A percentile compares a stretch with the other conserved stretches of the same genome.
Evolutionary conservation across 2,888 invertebrate genomes (phyloP).

Genomic region (Lasioglossum pauxillum): DNA sequence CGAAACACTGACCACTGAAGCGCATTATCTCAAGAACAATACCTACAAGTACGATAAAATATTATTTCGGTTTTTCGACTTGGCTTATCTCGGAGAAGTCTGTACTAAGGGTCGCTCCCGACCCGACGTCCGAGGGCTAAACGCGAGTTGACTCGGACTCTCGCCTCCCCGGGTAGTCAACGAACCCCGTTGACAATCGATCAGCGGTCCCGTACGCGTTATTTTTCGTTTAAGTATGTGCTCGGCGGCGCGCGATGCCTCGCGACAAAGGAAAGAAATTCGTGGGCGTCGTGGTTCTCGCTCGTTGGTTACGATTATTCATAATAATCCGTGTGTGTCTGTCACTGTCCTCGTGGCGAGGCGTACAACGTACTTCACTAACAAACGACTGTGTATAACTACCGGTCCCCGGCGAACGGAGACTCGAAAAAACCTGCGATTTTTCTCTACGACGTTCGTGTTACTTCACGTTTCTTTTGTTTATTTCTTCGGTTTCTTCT

Average conservation of each 20-base stretch:
- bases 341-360: background rate
- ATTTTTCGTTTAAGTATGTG: constrained; percentile 51
- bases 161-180: background rate
- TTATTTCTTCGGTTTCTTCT: background rate
- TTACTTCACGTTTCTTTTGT: constrained; percentile 6
- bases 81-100: background rate
- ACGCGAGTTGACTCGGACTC: constrained; percentile 4
- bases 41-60: background rate
- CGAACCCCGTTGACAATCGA: background rate
- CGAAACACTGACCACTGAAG: background rate
- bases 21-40: background rate
- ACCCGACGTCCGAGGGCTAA: background rate
- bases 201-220: constrained; percentile 5
- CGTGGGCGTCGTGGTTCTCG: constrained; percentile 40
- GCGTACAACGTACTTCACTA: background rate
- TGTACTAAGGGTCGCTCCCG: background rate
- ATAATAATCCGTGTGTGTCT: background rate
- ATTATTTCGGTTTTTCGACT: background rate
- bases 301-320: background rate
- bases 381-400: constrained; percentile 33
- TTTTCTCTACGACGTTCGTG: constrained; percentile 23
- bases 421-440: constrained; percentile 46
- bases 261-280: constrained; percentile 66
- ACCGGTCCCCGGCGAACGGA: constrained; percentile 44
- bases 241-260: constrained; percentile 55